Evolutionary conservation across 1,140 invertebrate species (phyloP), one percentile per base, ranked within the genome.

Genomic region (Megalonaias nervosa): DNA sequence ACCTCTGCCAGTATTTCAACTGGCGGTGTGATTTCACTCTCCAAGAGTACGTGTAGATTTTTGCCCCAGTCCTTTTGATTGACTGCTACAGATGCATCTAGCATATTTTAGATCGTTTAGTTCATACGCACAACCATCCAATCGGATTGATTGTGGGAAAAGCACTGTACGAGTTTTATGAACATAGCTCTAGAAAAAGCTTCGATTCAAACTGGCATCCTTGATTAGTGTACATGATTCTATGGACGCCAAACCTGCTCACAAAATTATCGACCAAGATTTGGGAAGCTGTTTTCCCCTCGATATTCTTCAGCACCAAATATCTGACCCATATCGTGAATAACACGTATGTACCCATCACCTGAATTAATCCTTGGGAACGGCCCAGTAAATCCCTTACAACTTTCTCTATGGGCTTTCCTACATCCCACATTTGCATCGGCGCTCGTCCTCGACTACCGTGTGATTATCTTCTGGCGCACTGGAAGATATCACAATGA

Each of bases 211-310:
- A 82, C 64, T 84, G 64, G 11, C 58, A 59, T 23, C 89, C 91
- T 73, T 90, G 87, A 77, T 91, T 89, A 0, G 89, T 80, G 17
- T 87, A 74, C 1, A 91, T 77, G 48, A 86, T 77, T 15, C 85
- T 31, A 0, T 91, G 91, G 2, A 86, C 76, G 15, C 91, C 91
- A 75, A 85, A 87, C 9, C 86, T 70, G 62, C 77, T 83, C 26
- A 92, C 65, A 23, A 87, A 80, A 17, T 88, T 72, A 56, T 88
- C 66, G 1, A 91, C 81, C 17, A 91, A 80, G 1, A 75, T 80
- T 38, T 87, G 71, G 13, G 88, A 90, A 14, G 88, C 79, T 14
- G 86, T 87, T 57, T 71, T 57, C n/a, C 85, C 81, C 23, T 75
- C 82, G 73, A 83, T 70, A 59, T 87, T 59, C 15, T 68, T 64